Evolutionary conservation across 2,113 vertebrate genomes (phyloP).

Genomic region (Lichenostomus cassidix): DNA sequence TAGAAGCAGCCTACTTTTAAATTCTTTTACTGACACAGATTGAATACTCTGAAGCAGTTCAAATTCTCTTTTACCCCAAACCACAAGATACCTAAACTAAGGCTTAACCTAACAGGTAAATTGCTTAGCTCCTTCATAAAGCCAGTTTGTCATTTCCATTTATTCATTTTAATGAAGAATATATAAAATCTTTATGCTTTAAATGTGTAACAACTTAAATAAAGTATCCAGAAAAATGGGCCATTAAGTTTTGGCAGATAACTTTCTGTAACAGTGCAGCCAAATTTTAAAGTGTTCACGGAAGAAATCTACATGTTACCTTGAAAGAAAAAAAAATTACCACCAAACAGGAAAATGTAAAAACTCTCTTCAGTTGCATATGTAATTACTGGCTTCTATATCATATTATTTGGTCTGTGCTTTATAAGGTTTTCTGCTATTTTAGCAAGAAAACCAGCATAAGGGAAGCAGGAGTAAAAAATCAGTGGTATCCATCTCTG

Average conservation of each 20-base stretch:
- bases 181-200: not conserved
- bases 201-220: not conserved
- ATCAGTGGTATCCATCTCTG: not conserved
- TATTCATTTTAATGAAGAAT: not conserved
- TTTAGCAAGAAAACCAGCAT: not conserved
- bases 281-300: not conserved
- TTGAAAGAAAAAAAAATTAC: not conserved
- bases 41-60: not conserved
- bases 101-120: conserved; percentile 19
- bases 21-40: not conserved
- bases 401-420: not conserved
- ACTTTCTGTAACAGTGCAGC: not conserved
- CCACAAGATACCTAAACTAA: conserved; percentile 18
- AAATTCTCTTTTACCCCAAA: conserved; percentile 14
- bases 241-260: not conserved
- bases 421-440: not conserved
- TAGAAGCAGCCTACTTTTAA: not conserved
- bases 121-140: not conserved
- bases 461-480: conserved; percentile 12
- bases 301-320: not conserved
- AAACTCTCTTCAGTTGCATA: not conserved
- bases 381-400: not conserved
- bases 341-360: not conserved
- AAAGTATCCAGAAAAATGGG: not conserved
- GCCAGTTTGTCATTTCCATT: not conserved